phyloP scores from a whole-genome alignment of 2,888 invertebrate genomes.

The Elmis aenea region DNA sequence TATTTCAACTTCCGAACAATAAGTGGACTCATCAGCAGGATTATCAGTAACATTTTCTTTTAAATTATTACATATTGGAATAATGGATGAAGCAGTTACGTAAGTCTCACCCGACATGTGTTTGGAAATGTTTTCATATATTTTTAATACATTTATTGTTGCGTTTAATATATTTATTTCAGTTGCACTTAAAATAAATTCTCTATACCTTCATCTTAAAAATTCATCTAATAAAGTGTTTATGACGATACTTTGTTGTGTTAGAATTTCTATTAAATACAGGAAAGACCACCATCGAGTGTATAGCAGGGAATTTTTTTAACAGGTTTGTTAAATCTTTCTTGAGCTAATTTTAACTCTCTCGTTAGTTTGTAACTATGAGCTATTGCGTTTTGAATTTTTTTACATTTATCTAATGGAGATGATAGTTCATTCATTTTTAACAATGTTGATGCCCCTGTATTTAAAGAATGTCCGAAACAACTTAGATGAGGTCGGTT shows the following conservation, averaged over 20 bases:
- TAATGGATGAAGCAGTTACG: too few species aligned
- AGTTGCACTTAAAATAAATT: neutral
- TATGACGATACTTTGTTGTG: too few species aligned
- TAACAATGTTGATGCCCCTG: neutral
- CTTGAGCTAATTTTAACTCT: constrained; percentile 1
- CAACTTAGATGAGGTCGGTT: neutral
- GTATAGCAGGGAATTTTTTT: too few species aligned
- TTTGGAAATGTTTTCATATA: too few species aligned
- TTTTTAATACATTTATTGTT: constrained; percentile 1
- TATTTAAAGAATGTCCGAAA: neutral
- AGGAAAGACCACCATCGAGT: too few species aligned
- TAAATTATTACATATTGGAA: neutral
- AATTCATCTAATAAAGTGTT: too few species aligned
- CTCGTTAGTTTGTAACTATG: constrained; percentile 3
- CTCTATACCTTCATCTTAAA: too few species aligned
- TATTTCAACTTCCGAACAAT: neutral
- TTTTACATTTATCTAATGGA: constrained; percentile 1
- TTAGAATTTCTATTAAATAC: too few species aligned
- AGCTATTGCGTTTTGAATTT: constrained; percentile 2
- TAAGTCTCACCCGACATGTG: too few species aligned
- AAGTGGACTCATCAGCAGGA: neutral
- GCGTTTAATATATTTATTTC: neutral
- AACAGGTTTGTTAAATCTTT: too few species aligned
- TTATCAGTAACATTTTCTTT: neutral
- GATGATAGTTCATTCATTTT: too few species aligned